Percentiles rank a stretch among this genome's conserved stretches.
Conservation (phyloP, 1,140 invertebrate genomes). For the Globodera ellingtonae region DNA sequence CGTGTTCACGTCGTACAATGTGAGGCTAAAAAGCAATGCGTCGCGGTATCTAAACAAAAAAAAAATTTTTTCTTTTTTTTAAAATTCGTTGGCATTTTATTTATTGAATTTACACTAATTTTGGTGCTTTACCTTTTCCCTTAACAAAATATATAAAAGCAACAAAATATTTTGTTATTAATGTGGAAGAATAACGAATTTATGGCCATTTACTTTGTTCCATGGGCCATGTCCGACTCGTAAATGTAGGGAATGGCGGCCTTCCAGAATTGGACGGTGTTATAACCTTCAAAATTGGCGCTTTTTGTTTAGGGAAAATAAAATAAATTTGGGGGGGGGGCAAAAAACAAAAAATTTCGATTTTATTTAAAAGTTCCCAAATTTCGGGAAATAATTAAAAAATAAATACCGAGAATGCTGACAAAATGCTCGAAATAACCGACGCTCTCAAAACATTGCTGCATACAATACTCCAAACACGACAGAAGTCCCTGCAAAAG, state of each 20-base stretch:
- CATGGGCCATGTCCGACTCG: constrained; percentile 60
- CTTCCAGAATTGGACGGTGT: constrained; percentile 53
- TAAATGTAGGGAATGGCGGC: constrained; percentile 59
- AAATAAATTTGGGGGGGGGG: too few relatives aligned
- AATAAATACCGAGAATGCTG: constrained; percentile 42
- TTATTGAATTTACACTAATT: neutral
- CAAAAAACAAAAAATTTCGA: too few relatives aligned
- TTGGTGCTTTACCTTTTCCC: neutral
- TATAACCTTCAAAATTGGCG: constrained; percentile 22
- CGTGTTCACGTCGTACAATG: constrained; percentile 64
- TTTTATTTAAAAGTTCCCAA: neutral
- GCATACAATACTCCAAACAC: constrained; percentile 51
- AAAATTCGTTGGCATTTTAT: too few relatives aligned
- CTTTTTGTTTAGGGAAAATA: too few relatives aligned
- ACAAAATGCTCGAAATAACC: constrained; percentile 55
- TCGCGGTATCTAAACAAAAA: constrained; percentile 48
- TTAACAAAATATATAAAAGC: neutral
- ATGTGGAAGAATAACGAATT: too few relatives aligned
- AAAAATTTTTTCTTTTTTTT: neutral
- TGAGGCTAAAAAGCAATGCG: constrained; percentile 59
- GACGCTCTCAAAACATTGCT: constrained; percentile 50
- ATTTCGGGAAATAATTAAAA: too few relatives aligned
- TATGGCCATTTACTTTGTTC: constrained; percentile 47
- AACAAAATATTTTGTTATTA: too few relatives aligned
- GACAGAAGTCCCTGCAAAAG: constrained; percentile 44